A percentile compares a stretch with the other conserved stretches of the same genome.
These are phyloP conservation scores for Ageneiosus marmoratus DNA, from an alignment of 2,113 vertebrate genomes.

Conservation along the genomic window DNA sequence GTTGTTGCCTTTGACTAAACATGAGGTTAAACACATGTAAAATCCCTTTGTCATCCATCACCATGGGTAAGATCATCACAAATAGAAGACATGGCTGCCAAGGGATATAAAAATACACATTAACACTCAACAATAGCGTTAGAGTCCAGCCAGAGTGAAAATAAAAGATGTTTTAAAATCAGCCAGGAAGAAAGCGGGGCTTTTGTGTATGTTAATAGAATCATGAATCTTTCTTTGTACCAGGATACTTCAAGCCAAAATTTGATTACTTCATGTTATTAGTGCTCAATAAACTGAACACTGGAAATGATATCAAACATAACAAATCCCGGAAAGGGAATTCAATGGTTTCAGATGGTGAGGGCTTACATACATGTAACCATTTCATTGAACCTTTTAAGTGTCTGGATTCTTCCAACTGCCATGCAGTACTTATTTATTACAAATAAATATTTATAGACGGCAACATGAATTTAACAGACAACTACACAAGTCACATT, in stretches of 20 bases:
- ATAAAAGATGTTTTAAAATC: too few species aligned
- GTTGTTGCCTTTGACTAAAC: neutral
- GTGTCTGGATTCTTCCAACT: too few species aligned
- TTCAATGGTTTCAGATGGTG: neutral
- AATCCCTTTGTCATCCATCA: too few species aligned
- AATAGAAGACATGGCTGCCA: neutral
- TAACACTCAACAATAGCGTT: neutral
- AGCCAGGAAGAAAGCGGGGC: neutral
- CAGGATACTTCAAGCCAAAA: neutral
- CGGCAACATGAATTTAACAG: too few species aligned
- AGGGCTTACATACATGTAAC: too few species aligned
- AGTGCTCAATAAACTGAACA: neutral
- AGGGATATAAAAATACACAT: neutral
- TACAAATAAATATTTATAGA: too few species aligned
- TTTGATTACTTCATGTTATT: neutral
- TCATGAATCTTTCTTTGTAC: too few species aligned
- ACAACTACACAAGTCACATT: too few species aligned
- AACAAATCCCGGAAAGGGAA: neutral
- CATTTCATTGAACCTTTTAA: too few species aligned
- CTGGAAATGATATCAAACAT: too few species aligned
- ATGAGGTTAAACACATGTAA: neutral
- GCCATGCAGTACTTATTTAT: too few species aligned
- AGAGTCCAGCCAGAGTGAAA: neutral
- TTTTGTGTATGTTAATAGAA: too few species aligned
- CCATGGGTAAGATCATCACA: neutral